Base-by-base conservation (phyloP, 2,888 invertebrate genomes). In the Ceriagrion tenellum region DNA sequence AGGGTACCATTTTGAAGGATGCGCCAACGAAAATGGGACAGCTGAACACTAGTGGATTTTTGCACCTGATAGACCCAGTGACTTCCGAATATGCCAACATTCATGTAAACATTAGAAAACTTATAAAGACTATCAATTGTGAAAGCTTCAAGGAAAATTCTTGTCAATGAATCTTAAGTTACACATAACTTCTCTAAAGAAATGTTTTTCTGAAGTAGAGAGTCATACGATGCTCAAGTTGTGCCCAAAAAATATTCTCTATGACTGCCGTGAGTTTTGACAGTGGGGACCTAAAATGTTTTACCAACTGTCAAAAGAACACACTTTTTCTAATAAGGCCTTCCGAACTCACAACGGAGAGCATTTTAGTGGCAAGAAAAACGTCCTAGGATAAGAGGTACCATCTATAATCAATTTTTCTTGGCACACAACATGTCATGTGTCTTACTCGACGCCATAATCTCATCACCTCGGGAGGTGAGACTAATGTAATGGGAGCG, bases 361-460 rank as follows among this genome's bases (percentile, higher is more conserved):
- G n/a, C 81, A 10, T 35, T 35, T 81, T 81, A 81, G 81, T 13
- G 81, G 18, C 30, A 13, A 81, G 81, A 81, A 81, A 30, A 30
- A 81, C 81, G 3, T 0, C 26, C 35, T 1, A 16, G 30, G 81
- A 35, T 81, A 12, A 81, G 12, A 26, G 26, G n/a, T 81, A 16
- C 69, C 69, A n/a, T 30, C 18, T 35, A 81, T 81, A 81, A 81
- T 81, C 81, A 81, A 81, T 81, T 81, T 35, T 81, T 81, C 81
- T 35, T 16, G 81, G 81, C 30, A 81, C 81, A 81, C 81, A 81
- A 35, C 81, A 81, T 81, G 81, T 81, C 81, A 81, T 81, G 81
- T 81, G 81, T 81, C 81, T 81, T 81, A 81, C 81, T 81, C 81
- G 81, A 81, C 81, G 81, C 81, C 81, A 18, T 81, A 81, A 81